Conservation (phyloP, 1,140 invertebrate genomes). For the Drosophila sulfurigaster region DNA sequence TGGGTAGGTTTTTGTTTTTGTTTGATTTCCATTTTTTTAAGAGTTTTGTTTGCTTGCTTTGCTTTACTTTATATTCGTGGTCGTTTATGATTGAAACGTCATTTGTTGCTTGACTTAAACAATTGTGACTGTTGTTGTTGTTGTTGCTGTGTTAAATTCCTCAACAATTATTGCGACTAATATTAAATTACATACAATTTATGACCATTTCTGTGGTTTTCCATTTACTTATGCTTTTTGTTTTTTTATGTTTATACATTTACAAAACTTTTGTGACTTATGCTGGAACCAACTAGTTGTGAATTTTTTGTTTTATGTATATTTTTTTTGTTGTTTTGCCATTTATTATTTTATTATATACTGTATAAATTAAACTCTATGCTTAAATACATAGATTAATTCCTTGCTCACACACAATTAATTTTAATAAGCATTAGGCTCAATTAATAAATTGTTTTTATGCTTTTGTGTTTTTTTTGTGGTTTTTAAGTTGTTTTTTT, state of each 20-base stretch:
- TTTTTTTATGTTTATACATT: conserved; percentile 62
- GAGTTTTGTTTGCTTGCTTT: conserved; percentile 27
- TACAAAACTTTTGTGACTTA: conserved; percentile 67
- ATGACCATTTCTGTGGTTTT: conserved; percentile 21
- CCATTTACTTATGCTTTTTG: conserved; percentile 17
- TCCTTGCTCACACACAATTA: conserved; percentile 68
- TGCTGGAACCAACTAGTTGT: conserved; percentile 52
- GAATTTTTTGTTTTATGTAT: conserved; percentile 36
- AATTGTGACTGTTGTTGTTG: conserved; percentile 50
- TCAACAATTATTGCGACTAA: conserved; percentile 76
- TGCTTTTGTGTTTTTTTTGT: conserved; percentile 42
- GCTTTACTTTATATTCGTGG: conserved; percentile 26
- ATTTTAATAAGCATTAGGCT: conserved; percentile 65
- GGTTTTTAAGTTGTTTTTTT: conserved; percentile 30
- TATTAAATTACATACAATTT: conserved; percentile 72
- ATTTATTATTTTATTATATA: conserved; percentile 35
- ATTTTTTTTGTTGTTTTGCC: conserved; percentile 22
- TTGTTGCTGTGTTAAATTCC: conserved; percentile 47
- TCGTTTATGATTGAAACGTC: conserved; percentile 51
- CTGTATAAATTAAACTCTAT: conserved; percentile 69
- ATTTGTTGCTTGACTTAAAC: conserved; percentile 52
- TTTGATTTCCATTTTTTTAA: conserved; percentile 34
- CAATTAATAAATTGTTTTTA: conserved; percentile 66
- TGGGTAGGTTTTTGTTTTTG: conserved; percentile 37
- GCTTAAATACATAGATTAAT: conserved; percentile 79